These are phyloP conservation scores for Philopotamus ludificatus DNA, from an alignment of 1,140 invertebrate species.

Conservation along the genomic window DNA sequence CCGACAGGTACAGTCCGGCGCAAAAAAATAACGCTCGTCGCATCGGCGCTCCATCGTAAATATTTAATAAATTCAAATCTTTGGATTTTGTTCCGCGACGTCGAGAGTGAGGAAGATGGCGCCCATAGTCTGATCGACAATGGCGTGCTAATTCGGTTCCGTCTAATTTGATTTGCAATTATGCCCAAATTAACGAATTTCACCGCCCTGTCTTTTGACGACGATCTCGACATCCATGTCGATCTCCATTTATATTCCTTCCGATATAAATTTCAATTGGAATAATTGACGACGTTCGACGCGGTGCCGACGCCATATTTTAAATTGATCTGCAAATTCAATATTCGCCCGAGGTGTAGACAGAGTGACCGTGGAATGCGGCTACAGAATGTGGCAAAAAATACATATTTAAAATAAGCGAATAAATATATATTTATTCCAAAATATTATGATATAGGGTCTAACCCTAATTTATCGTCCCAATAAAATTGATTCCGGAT, in stretches of 20 bases:
- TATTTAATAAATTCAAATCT: background rate
- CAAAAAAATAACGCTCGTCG: background rate
- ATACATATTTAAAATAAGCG: too few relatives aligned
- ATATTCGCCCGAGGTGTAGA: too few relatives aligned
- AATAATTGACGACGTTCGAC: conserved; percentile 1
- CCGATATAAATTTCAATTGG: conserved; percentile 18
- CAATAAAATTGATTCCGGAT: too few relatives aligned
- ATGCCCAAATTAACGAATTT: conserved; percentile 16
- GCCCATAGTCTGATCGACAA: background rate
- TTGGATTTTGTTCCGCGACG: background rate
- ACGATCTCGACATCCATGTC: background rate
- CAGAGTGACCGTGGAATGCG: too few relatives aligned
- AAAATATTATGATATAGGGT: too few relatives aligned
- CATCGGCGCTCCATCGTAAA: background rate
- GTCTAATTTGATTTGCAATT: conserved; percentile 17
- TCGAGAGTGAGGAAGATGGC: background rate
- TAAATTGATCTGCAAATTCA: too few relatives aligned
- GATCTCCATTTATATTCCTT: conserved; percentile 9
- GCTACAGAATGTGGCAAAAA: too few relatives aligned
- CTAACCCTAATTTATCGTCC: too few relatives aligned
- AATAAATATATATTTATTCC: too few relatives aligned
- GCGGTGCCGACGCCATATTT: background rate
- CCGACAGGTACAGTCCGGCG: background rate
- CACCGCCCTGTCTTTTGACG: background rate
- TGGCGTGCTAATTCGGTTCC: background rate